These are phyloP conservation scores for Synanthedon formicaeformis DNA, from an alignment of 2,888 invertebrate genomes.

Conservation along the genomic window DNA sequence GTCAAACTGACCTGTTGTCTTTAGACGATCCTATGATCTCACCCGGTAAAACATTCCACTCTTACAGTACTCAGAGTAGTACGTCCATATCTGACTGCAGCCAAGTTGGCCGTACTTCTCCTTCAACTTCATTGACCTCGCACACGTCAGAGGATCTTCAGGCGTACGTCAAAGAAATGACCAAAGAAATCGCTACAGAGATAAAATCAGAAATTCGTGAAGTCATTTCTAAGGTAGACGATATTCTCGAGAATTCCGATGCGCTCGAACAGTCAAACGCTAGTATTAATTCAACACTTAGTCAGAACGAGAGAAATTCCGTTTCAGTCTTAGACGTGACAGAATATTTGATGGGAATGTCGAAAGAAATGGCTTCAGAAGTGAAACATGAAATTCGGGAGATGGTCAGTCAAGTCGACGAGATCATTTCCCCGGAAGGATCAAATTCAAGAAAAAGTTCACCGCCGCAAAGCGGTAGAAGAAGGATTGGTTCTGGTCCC, in stretches of 20 bases:
- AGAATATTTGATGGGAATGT: constrained; percentile 82
- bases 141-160: constrained; percentile 75
- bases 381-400: constrained; percentile 82
- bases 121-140: constrained; percentile 64
- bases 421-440: constrained; percentile 70
- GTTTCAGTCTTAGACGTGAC: constrained; percentile 82
- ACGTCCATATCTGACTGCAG: constrained; percentile 69
- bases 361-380: constrained; percentile 82
- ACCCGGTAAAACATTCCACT: constrained; percentile 49
- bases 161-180: constrained; percentile 82
- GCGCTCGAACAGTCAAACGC: constrained; percentile 65
- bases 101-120: constrained; percentile 67
- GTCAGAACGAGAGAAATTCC: constrained; percentile 75
- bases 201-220: constrained; percentile 85
- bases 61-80: constrained; percentile 55
- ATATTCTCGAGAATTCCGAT: constrained; percentile 79
- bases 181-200: constrained; percentile 82
- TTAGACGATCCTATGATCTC: constrained; percentile 69
- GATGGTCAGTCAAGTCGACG: constrained; percentile 80
- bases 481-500: constrained; percentile 55
- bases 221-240: constrained; percentile 84
- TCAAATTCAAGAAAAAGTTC: constrained; percentile 51
- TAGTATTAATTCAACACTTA: constrained; percentile 66
- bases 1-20: constrained; percentile 78
- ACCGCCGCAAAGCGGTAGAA: constrained; percentile 52